Base-by-base conservation (phyloP, 1,140 invertebrate species). In the Polypedilum vanderplanki region DNA sequence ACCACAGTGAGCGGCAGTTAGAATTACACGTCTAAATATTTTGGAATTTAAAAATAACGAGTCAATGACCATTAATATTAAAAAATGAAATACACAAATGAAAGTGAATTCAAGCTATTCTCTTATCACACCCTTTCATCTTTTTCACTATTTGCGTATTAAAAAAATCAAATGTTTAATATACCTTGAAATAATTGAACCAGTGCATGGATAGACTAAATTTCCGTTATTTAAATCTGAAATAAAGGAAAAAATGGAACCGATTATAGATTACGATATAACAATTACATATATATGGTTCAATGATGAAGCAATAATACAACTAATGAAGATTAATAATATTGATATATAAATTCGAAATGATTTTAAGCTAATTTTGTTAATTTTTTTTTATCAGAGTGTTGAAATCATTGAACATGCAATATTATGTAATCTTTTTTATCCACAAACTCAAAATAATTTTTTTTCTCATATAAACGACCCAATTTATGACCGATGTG, bases 1-100 rank as follows among this genome's bases (percentile, higher is more conserved):
- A 5, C 88, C 88, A 80, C 90, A 91, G 78, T 91, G 90, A 1
- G 89, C 90, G 0, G 90, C 90, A 1, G 90, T 91, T 9, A 91
- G 79, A 40, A 91, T 84, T 12, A 88, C 84, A 64, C 83, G 78
- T 75, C 24, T 41, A 74, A 46, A 74, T 33, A 33, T 33, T 33
- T 33, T 41, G 18, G n/a, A n/a, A n/a, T n/a, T n/a, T n/a, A n/a
- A 18, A 41, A 9, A 41, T n/a, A 57, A 3, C 15, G 46, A 57
- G n/a, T 33, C 24, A 33, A 33, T 33, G 24, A 33, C 24, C 24
- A 33, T 33, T 33, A 33, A 33, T 5, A n/a, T n/a, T n/a, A 33
- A 33, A 57, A 57, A 57, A 15, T 57, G 12, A 57, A n/a, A 15
- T 57, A 57, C 46, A 12, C 7, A 57, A 15, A 57, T 57, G 12